Evolutionary conservation across 1,140 invertebrate genomes (phyloP).

Genomic region (Neodiprion virginianus): DNA sequence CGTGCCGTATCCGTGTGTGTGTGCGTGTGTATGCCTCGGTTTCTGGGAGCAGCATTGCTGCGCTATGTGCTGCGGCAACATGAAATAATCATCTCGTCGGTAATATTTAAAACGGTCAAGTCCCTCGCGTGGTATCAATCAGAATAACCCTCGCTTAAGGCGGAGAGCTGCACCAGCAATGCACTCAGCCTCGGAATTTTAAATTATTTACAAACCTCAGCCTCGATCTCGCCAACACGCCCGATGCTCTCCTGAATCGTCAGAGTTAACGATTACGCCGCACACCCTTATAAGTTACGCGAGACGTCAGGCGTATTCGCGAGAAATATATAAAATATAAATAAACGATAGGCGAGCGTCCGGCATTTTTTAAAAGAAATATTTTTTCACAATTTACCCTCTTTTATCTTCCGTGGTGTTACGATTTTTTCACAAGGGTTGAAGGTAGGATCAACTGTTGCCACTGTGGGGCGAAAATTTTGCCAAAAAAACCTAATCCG

Average conservation of each 20-base stretch:
- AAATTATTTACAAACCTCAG: not conserved
- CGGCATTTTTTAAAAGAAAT: too few relatives aligned
- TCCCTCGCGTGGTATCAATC: constrained; percentile 54
- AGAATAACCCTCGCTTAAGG: constrained; percentile 46
- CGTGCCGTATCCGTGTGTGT: not conserved
- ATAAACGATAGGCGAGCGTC: too few relatives aligned
- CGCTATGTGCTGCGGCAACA: constrained; percentile 33
- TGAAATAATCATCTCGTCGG: constrained; percentile 51
- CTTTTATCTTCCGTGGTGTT: too few relatives aligned
- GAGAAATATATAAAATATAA: too few relatives aligned
- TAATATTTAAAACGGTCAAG: constrained; percentile 54
- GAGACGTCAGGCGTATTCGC: too few relatives aligned
- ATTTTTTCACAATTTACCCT: too few relatives aligned
- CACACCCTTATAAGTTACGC: not conserved
- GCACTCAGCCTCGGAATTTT: not conserved
- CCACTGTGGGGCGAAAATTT: too few relatives aligned
- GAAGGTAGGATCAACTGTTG: too few relatives aligned
- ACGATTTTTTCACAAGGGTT: too few relatives aligned
- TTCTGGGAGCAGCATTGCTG: not conserved
- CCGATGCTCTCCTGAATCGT: too few relatives aligned
- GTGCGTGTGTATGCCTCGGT: not conserved
- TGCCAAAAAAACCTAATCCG: too few relatives aligned
- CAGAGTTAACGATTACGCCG: not conserved
- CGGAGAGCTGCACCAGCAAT: not conserved
- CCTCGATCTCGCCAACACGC: too few relatives aligned